phyloP scores from a whole-genome alignment of 2,113 vertebrate genomes.

The Podilymbus podiceps region DNA sequence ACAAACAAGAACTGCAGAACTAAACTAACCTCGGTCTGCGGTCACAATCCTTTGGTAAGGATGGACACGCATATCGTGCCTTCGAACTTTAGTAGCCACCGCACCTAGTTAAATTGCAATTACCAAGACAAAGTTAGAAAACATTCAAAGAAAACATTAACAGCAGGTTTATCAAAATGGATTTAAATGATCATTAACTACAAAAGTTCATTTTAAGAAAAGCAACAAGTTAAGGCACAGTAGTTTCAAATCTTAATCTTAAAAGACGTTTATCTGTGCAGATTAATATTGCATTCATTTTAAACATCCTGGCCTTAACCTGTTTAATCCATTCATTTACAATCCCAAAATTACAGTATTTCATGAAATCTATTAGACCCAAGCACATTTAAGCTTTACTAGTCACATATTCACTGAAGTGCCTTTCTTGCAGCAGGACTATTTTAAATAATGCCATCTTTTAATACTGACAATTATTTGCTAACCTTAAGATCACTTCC shows the following conservation, averaged over 20 bases:
- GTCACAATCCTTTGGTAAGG: slow-evolving; percentile 99
- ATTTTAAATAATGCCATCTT: slow-evolving; percentile 78
- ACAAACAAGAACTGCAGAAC: slow-evolving; percentile 87
- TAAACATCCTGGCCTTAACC: slow-evolving; percentile 80
- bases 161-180: slow-evolving; percentile 90
- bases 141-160: slow-evolving; percentile 84
- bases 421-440: slow-evolving; percentile 79
- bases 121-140: slow-evolving; percentile 96
- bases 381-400: slow-evolving; percentile 83
- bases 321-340: slow-evolving; percentile 74
- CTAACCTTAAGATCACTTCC: slow-evolving; percentile 80
- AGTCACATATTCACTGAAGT: slow-evolving; percentile 89
- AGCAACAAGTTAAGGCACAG: slow-evolving; percentile 93
- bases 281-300: slow-evolving; percentile 84
- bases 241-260: slow-evolving; percentile 79
- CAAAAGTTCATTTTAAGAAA: slow-evolving; percentile 79
- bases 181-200: slow-evolving; percentile 83
- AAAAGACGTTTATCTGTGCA: slow-evolving; percentile 75
- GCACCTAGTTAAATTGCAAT: slow-evolving; percentile 99
- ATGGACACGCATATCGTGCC: slow-evolving; percentile 99
- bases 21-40: slow-evolving; percentile 99
- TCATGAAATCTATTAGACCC: slow-evolving; percentile 77
- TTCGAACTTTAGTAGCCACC: slow-evolving; percentile 99
- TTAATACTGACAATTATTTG: slow-evolving; percentile 83
- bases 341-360: slow-evolving; percentile 78